phyloP scores from a whole-genome alignment of 2,888 invertebrate species.

The Leptopilina myrica region DNA sequence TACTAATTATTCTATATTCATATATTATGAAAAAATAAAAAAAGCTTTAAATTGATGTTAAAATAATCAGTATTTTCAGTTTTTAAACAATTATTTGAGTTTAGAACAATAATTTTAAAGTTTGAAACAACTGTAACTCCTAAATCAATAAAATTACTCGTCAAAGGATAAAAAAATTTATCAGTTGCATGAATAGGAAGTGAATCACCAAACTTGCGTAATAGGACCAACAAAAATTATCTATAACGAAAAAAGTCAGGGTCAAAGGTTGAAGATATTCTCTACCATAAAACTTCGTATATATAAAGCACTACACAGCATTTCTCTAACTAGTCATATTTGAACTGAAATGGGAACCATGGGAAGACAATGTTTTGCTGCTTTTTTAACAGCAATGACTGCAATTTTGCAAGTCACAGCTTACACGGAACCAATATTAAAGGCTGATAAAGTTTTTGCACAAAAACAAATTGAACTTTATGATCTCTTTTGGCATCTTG shows the following conservation, averaged over 20 bases:
- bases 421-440: slow-evolving; percentile 21
- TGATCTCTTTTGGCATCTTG: slow-evolving; percentile 76
- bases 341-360: slow-evolving; percentile 2
- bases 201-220: slow-evolving; percentile 1
- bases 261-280: slow-evolving; percentile 15
- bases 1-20: too few species aligned
- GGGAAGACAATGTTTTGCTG: not conserved
- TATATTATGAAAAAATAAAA: too few species aligned
- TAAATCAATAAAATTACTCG: too few species aligned
- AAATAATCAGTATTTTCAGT: too few species aligned
- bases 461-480: slow-evolving; percentile 77
- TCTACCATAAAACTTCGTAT: not conserved
- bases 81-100: too few species aligned
- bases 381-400: not conserved
- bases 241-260: not conserved
- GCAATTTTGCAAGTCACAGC: slow-evolving; percentile 41
- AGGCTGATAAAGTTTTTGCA: slow-evolving; percentile 71
- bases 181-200: not conserved
- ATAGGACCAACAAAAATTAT: not conserved
- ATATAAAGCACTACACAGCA: slow-evolving; percentile 20
- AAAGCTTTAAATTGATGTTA: too few species aligned
- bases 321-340: slow-evolving; percentile 9
- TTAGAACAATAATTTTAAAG: too few species aligned
- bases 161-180: not conserved
- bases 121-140: too few species aligned